Percentiles rank a stretch among this genome's conserved stretches.
Evolutionary conservation across 2,797 vertebrate species (phyloP).

Genomic region (Pitangus sulphuratus): DNA sequence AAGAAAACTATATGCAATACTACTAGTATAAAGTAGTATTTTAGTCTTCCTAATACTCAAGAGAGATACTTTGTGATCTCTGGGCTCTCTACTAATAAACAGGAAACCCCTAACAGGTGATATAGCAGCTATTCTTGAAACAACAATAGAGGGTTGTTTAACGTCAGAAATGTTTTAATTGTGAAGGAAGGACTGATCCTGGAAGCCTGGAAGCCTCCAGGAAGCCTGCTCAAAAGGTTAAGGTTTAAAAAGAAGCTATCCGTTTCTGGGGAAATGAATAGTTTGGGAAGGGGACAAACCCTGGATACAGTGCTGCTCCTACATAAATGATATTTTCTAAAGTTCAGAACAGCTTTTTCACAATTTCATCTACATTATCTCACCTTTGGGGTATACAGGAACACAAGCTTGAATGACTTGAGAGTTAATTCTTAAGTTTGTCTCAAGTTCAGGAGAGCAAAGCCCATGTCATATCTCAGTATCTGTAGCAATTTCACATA

Average conservation of each 20-base stretch:
- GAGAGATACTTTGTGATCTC: neutral
- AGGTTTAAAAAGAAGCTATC: neutral
- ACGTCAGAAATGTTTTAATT: neutral
- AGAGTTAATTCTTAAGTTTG: neutral
- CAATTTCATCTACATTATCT: neutral
- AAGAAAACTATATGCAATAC: neutral
- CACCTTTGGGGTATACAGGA: neutral
- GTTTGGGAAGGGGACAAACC: neutral
- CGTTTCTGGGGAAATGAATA: neutral
- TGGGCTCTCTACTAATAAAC: neutral
- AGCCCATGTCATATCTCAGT: neutral
- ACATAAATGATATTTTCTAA: neutral
- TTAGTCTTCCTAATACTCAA: neutral
- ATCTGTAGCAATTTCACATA: neutral
- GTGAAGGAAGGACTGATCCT: neutral
- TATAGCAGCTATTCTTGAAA: neutral
- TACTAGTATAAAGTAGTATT: neutral
- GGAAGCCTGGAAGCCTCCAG: neutral
- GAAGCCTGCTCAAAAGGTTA: neutral
- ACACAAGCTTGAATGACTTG: neutral
- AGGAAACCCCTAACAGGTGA: neutral
- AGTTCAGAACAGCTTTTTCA: neutral
- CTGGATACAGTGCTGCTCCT: neutral
- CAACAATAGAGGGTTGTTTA: neutral
- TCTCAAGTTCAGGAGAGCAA: neutral